phyloP scores from a whole-genome alignment of 2,888 invertebrate species.

The Ametastegia equiseti region DNA sequence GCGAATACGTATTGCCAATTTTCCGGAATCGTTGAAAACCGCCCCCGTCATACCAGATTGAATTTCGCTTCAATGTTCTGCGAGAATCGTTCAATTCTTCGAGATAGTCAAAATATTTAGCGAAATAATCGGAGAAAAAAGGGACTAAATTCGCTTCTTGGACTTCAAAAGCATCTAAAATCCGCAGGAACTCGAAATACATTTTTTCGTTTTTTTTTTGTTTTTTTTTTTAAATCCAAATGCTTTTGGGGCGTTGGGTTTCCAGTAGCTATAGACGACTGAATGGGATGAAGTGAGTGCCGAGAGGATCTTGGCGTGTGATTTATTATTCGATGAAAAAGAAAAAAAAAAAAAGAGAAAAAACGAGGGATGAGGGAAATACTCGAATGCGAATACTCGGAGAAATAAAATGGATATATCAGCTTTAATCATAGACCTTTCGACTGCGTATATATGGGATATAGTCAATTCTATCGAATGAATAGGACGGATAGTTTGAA shows the following conservation, averaged over 20 bases:
- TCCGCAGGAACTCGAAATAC: not conserved
- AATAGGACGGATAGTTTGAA: not conserved
- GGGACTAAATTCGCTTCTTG: not conserved
- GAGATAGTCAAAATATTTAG: not conserved
- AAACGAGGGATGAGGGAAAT: not conserved
- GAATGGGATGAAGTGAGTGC: slow-evolving; percentile 25
- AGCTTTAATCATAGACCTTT: slow-evolving; percentile 5
- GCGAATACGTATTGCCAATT: not conserved
- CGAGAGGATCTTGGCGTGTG: slow-evolving; percentile 5
- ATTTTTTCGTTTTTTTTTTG: too few relatives aligned
- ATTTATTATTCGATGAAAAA: slow-evolving; percentile 15
- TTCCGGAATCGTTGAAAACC: not conserved
- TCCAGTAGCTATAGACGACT: not conserved
- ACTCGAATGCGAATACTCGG: not conserved
- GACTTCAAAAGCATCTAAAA: not conserved
- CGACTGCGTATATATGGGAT: not conserved
- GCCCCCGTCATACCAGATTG: too few relatives aligned
- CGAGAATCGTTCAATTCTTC: not conserved
- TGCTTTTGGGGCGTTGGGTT: slow-evolving; percentile 2
- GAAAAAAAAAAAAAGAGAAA: not conserved
- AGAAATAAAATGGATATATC: slow-evolving; percentile 3
- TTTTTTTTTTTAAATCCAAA: too few relatives aligned
- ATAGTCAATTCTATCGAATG: slow-evolving; percentile 32
- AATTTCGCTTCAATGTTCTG: too few relatives aligned
- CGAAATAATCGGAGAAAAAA: not conserved